Evolutionary conservation across 2,113 vertebrate genomes (phyloP), one percentile per base, ranked within the genome.

Genomic region (Neogobius melanostomus): DNA sequence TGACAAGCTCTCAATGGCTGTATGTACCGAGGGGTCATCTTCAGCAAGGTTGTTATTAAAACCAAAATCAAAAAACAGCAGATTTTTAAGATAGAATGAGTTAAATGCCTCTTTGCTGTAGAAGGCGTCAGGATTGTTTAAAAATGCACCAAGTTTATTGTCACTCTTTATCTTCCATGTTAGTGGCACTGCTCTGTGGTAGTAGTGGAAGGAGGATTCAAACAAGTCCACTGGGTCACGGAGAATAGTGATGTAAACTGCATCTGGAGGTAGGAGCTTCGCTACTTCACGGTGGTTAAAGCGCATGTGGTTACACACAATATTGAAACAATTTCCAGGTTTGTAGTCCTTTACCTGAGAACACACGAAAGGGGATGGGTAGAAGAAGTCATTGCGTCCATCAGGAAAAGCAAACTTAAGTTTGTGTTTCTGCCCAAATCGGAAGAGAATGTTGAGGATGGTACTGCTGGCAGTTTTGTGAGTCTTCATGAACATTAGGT

Each of bases 391-490:
- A 0, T 95, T 99, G 75, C 95, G 94, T 2, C 95, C 92, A 0
- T 93, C 89, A 12, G 97, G 97, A 69, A 99, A 95, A 50, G 97
- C 98, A 0, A 98, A 98, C 66, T 85, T 95, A 54, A 99, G 91
- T 36, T 72, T 63, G 15, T 96, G 93, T 80, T 96, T 97, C 87
- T 99, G 94, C 5, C 98, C 97, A 0, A 96, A 98, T 72, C 98
- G 94, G 82, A 98, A 95, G 16, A 99, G 92, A 82, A 99, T 97
- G 91, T 99, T 99, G 80, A 98, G 94, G 63, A 99, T 74, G 46
- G 97, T 99, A 93, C 97, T 99, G 81, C 98, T 97, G 44, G 94
- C 98, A 0, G 97, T 96, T 92, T 99, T 99, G 88, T 99, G 98
- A 0, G 98, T 98, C 92, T 99, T 99, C 94, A 98, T 90, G 93